phyloP scores from a whole-genome alignment of 1,140 invertebrate species.

The Aphelinus certus region DNA sequence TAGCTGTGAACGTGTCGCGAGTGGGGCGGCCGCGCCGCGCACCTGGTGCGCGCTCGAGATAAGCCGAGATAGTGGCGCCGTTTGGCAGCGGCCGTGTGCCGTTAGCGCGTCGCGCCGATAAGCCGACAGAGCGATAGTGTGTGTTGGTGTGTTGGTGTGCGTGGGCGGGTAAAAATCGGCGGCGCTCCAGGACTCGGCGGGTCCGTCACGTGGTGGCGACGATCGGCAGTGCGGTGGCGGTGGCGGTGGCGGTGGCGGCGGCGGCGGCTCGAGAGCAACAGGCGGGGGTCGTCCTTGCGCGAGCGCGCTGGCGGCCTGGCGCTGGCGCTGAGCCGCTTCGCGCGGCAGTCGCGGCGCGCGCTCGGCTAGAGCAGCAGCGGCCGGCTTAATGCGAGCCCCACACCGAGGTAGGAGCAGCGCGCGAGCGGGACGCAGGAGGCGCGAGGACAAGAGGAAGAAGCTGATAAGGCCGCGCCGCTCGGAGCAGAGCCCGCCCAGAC shows the following conservation, averaged over 20 bases:
- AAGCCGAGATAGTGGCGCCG: neutral
- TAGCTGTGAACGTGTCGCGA: too few relatives aligned
- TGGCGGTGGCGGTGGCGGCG: neutral
- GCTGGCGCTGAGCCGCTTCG: neutral
- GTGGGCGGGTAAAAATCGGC: too few relatives aligned
- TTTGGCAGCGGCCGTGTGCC: neutral
- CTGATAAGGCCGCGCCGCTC: neutral
- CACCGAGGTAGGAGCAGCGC: constrained; percentile 20
- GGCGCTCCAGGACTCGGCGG: neutral
- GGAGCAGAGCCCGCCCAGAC: neutral
- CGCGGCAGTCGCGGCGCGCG: neutral
- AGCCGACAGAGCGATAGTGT: neutral
- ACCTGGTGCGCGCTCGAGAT: neutral
- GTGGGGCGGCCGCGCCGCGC: neutral
- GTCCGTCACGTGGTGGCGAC: neutral
- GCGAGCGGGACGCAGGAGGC: constrained; percentile 35
- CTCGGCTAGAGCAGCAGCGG: neutral
- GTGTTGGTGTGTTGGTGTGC: too few relatives aligned
- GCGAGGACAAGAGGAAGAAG: constrained; percentile 38
- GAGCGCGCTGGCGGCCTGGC: neutral
- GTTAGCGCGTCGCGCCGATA: neutral
- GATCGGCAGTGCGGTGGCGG: too few relatives aligned
- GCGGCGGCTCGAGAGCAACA: neutral
- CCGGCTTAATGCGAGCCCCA: neutral
- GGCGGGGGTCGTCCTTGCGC: neutral